phyloP scores from a whole-genome alignment of 2,888 invertebrate genomes.

The Chrysomela aeneicollis region DNA sequence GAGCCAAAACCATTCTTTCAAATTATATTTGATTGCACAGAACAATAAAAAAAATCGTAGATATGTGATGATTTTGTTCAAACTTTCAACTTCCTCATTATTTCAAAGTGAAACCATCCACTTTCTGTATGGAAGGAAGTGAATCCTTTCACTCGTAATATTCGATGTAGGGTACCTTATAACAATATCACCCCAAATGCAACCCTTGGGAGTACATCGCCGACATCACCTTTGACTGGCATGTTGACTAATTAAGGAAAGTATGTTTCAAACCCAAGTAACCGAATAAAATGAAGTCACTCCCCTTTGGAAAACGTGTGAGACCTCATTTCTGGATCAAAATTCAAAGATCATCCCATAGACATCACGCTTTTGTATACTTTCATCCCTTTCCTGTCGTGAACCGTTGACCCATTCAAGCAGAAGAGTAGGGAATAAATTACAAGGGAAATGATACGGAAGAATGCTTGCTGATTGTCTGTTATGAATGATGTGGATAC shows the following conservation, averaged over 20 bases:
- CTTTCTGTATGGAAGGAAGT: too few relatives aligned
- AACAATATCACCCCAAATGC: neutral
- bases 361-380: conserved; percentile 26
- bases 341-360: conserved; percentile 33
- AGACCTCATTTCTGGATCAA: conserved; percentile 19
- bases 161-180: too few relatives aligned
- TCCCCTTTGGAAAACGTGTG: conserved; percentile 15
- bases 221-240: conserved; percentile 15
- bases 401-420: conserved; percentile 31
- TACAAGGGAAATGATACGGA: conserved; percentile 22
- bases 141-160: too few relatives aligned
- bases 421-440: conserved; percentile 30
- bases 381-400: conserved; percentile 28
- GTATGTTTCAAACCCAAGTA: conserved; percentile 19
- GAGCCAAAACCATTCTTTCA: too few relatives aligned
- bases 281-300: conserved; percentile 14
- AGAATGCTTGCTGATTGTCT: conserved; percentile 24
- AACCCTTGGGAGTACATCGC: neutral
- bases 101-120: too few relatives aligned
- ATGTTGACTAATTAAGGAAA: conserved; percentile 20
- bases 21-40: too few relatives aligned
- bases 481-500: conserved; percentile 23
- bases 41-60: too few relatives aligned
- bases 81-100: too few relatives aligned
- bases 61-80: too few relatives aligned